These are phyloP conservation scores for Monochamus alternatus DNA, from an alignment of 2,888 invertebrate genomes.

Conservation along the genomic window DNA sequence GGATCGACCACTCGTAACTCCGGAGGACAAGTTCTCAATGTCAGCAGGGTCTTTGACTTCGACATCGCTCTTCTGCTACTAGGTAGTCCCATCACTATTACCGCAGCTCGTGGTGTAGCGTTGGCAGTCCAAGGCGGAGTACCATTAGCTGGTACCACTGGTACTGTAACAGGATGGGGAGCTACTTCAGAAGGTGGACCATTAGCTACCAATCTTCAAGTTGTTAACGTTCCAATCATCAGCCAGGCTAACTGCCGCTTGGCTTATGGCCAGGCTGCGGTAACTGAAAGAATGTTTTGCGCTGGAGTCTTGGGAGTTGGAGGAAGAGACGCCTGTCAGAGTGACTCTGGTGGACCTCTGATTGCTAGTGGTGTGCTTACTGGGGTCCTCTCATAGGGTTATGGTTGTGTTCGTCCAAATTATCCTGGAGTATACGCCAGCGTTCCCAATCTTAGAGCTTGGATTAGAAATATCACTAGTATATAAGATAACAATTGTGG, in stretches of 20 bases:
- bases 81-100: slow-evolving; percentile 4
- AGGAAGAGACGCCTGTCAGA: slow-evolving; percentile 73
- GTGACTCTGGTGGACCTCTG: slow-evolving; percentile 47
- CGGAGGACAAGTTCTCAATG: slow-evolving; percentile 47
- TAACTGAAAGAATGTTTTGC: slow-evolving; percentile 74
- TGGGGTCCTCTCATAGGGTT: slow-evolving; percentile 29
- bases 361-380: slow-evolving; percentile 24
- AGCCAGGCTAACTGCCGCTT: slow-evolving; percentile 33
- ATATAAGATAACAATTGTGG: slow-evolving; percentile 53
- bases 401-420: slow-evolving; percentile 44
- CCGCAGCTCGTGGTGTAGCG: not conserved
- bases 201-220: slow-evolving; percentile 33
- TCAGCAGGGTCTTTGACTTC: slow-evolving; percentile 42
- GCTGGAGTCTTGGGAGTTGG: slow-evolving; percentile 72
- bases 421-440: slow-evolving; percentile 51
- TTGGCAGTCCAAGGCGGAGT: slow-evolving; percentile 19
- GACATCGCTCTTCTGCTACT: slow-evolving; percentile 48
- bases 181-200: slow-evolving; percentile 31
- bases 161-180: slow-evolving; percentile 48
- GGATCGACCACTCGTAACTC: slow-evolving; percentile 45
- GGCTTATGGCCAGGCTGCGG: slow-evolving; percentile 14
- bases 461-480: slow-evolving; percentile 40
- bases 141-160: slow-evolving; percentile 27
- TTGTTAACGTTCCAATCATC: slow-evolving; percentile 44
- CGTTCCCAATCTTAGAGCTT: slow-evolving; percentile 44